These are phyloP conservation scores for Osedax frankpressi DNA, from an alignment of 2,888 invertebrate genomes.

Conservation along the genomic window DNA sequence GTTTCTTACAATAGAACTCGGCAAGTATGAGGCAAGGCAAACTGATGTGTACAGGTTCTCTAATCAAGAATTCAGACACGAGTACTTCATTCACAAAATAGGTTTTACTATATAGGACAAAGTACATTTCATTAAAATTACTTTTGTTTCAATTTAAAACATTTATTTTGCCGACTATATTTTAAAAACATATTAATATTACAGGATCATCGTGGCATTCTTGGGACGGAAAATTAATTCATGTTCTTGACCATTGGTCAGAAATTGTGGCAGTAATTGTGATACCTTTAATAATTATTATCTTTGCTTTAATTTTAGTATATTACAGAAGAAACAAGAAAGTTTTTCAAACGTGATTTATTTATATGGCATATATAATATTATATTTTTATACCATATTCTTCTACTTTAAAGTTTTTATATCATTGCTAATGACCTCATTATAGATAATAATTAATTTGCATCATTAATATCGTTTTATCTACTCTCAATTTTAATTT, in stretches of 20 bases:
- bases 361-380: no score
- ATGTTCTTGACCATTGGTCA: constrained; percentile 4
- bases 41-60: constrained; percentile 5
- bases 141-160: background rate
- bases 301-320: background rate
- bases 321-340: no score
- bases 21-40: background rate
- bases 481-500: no score
- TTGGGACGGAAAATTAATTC: constrained; percentile 5
- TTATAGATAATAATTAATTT: no score
- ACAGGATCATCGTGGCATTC: constrained; percentile 7
- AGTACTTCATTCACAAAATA: background rate
- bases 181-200: background rate
- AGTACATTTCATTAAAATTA: background rate
- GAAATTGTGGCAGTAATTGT: background rate
- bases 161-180: background rate
- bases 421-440: no score
- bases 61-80: background rate
- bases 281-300: background rate
- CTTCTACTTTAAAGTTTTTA: background rate
- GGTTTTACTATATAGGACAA: no score
- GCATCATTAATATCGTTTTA: no score
- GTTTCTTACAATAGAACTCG: constrained; percentile 16
- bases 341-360: no score
- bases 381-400: background rate